Base-by-base conservation (phyloP, 2,888 invertebrate genomes). In the Sesia apiformis region DNA sequence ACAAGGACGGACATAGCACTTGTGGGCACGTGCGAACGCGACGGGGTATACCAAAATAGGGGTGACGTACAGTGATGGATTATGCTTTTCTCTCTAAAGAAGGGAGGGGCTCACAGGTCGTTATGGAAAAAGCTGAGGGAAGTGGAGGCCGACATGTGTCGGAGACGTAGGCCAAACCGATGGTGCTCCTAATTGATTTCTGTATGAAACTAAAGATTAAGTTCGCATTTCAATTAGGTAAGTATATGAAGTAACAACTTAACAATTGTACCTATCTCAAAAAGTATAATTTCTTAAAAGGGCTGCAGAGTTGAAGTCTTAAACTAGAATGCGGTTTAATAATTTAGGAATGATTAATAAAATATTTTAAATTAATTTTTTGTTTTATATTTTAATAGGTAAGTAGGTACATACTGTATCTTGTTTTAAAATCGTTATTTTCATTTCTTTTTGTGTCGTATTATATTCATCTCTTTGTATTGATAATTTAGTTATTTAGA, bases 11-110 rank as follows among this genome's bases (percentile, higher is more conserved):
- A 69, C 58, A 77, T 78, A 89, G 78, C 70, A 67, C 72, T 62
- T 58, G 61, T 69, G 63, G 56, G 62, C 60, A 68, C 40, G 85
- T 68, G 74, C 56, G 84, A 88, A 66, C 70, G 84, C 80, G 89
- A 90, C 63, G 66, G 81, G 67, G 63, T 66, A 81, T 76, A 78
- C 85, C 90, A 85, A 90, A 90, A 91, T 90, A 91, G 90, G 90
- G 91, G 89, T 88, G 90, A 90, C 90, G 89, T 89, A 79, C 89
- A 85, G 90, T 90, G 91, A 91, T 91, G 90, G 91, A 87, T 90
- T 90, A 90, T 90, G 90, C 90, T 90, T 90, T 90, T 90, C 90
- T 90, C 90, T 90, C 90, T 87, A 89, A 88, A 90, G 90, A 90
- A 88, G 89, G 90, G 89, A 87, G 87, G 86, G 89, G 88, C 90